A percentile compares a stretch with the other conserved stretches of the same genome.
phyloP scores from a whole-genome alignment of 30 jellyfish, hydroid and myxozoan genomes.

The Morbakka virulenta region DNA sequence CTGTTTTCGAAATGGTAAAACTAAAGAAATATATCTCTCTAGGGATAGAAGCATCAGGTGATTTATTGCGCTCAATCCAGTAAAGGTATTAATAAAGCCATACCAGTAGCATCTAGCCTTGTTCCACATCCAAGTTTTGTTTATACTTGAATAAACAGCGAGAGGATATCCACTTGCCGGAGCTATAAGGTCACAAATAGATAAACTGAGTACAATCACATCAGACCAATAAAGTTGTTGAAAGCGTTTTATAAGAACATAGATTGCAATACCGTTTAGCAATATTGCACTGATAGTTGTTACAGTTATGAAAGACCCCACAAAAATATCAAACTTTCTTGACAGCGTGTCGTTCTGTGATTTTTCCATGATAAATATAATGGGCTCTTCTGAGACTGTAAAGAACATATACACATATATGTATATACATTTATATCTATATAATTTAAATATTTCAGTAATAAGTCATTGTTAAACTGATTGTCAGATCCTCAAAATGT shows the following conservation, averaged over 20 bases:
- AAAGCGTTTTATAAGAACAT: not conserved
- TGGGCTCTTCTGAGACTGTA: no score
- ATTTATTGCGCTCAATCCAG: not conserved
- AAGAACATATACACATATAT: no score
- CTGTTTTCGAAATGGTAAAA: not conserved
- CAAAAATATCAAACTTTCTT: no score
- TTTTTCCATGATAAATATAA: no score
- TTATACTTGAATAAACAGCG: not conserved
- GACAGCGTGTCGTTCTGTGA: no score
- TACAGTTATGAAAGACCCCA: not conserved
- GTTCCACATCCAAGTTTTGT: not conserved
- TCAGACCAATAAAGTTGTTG: not conserved
- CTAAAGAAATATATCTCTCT: not conserved
- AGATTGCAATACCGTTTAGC: not conserved
- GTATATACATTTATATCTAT: no score
- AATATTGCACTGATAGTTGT: not conserved
- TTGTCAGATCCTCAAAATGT: no score
- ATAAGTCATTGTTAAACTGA: no score
- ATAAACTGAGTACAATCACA: not conserved
- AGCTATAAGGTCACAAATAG: not conserved
- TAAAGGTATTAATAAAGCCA: not conserved
- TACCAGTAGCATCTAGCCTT: not conserved
- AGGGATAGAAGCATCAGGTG: not conserved
- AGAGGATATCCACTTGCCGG: not conserved
- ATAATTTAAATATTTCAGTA: no score